phyloP scores from a whole-genome alignment of 2,888 invertebrate genomes.

The Geophilus truncorum region DNA sequence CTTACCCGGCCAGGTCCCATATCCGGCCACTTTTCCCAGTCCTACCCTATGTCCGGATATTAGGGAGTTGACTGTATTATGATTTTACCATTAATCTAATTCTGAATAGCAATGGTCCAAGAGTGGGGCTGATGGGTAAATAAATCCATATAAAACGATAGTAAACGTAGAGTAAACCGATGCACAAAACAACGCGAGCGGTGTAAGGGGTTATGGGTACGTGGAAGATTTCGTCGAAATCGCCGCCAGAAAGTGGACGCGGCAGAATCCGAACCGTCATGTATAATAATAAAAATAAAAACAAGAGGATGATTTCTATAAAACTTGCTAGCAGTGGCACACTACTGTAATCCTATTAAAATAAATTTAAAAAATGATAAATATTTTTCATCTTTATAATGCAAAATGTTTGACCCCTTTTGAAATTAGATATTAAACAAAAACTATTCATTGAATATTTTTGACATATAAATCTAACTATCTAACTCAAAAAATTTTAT shows the following conservation, averaged over 20 bases:
- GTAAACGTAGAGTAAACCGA: constrained; percentile 51
- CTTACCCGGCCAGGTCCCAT: no score
- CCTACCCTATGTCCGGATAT: no score
- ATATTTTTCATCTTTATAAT: no score
- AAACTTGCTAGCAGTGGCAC: constrained; percentile 41
- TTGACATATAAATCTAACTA: no score
- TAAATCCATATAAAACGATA: constrained; percentile 51
- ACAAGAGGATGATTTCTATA: constrained; percentile 42
- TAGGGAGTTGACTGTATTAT: no score
- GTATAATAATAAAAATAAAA: constrained; percentile 43
- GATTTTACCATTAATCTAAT: constrained; percentile 49
- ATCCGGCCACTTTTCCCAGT: no score
- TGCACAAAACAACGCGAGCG: constrained; percentile 46
- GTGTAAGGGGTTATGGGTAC: constrained; percentile 41
- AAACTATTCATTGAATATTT: no score
- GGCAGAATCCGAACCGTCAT: constrained; percentile 44
- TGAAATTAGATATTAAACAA: no score
- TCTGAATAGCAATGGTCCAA: constrained; percentile 52
- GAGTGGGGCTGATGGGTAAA: constrained; percentile 50
- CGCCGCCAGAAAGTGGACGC: no score
- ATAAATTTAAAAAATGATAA: no score
- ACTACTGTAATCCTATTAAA: constrained; percentile 42
- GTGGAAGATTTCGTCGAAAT: constrained; percentile 29
- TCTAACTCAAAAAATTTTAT: no score
- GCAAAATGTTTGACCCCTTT: no score